Evolutionary conservation across 2,797 vertebrate species (phyloP).

Genomic region (Ambastaia sidthimunki): DNA sequence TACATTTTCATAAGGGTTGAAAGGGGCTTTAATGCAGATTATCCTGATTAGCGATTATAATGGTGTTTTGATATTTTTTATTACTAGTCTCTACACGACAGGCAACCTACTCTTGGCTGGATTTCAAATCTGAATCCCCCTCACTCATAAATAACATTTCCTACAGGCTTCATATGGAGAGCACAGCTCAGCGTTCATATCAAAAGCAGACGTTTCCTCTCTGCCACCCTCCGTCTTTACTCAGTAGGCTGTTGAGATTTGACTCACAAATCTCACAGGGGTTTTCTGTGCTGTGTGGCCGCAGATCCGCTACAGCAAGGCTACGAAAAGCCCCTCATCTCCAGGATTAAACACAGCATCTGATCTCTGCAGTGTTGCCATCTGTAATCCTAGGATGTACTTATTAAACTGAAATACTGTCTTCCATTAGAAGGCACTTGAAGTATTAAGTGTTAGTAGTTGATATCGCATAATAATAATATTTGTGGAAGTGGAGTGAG

Average conservation of each 20-base stretch:
- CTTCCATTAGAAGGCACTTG: slow-evolving; percentile 46
- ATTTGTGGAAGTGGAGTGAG: slow-evolving; percentile 44
- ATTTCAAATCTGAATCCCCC: slow-evolving; percentile 52
- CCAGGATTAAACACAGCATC: slow-evolving; percentile 70
- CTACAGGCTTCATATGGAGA: slow-evolving; percentile 53
- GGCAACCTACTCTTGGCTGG: slow-evolving; percentile 5
- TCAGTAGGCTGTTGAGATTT: slow-evolving; percentile 65
- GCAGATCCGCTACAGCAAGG: slow-evolving; percentile 66
- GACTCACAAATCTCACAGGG: slow-evolving; percentile 61
- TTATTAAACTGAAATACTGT: slow-evolving; percentile 51
- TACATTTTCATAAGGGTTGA: not conserved
- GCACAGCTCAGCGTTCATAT: slow-evolving; percentile 45
- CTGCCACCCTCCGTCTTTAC: slow-evolving; percentile 54
- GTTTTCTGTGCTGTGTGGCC: slow-evolving; percentile 59
- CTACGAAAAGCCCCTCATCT: slow-evolving; percentile 69
- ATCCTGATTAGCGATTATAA: slow-evolving; percentile 25
- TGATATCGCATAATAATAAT: slow-evolving; percentile 42
- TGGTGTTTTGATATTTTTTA: slow-evolving; percentile 22
- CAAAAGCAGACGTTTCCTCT: slow-evolving; percentile 59
- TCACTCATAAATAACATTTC: slow-evolving; percentile 39
- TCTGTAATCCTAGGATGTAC: slow-evolving; percentile 54
- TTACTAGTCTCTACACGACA: slow-evolving; percentile 24
- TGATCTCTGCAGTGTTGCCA: slow-evolving; percentile 71
- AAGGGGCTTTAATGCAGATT: slow-evolving; percentile 21
- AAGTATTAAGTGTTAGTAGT: slow-evolving; percentile 43